phyloP scores from a whole-genome alignment of 2,888 invertebrate genomes.

The Nemoura dubitans region DNA sequence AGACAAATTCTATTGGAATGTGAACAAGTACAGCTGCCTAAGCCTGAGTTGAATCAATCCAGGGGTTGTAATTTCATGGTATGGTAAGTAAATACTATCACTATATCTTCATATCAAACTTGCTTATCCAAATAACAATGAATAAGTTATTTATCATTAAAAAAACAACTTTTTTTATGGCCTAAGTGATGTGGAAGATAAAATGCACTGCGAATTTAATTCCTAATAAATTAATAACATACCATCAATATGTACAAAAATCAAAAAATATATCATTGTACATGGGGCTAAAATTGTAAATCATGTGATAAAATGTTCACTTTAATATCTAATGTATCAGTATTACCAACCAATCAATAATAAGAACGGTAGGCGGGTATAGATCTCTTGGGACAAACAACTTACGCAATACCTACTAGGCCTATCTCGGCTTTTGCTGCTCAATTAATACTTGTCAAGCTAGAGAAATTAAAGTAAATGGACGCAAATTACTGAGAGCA shows the following conservation, averaged over 20 bases:
- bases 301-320: not conserved
- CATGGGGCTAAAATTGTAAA: not conserved
- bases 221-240: not conserved
- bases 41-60: not conserved
- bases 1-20: not conserved
- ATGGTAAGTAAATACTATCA: not conserved
- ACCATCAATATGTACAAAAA: not conserved
- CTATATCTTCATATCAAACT: too few relatives aligned
- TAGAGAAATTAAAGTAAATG: not conserved
- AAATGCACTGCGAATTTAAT: not conserved
- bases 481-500: conserved; percentile 12
- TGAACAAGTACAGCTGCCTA: not conserved
- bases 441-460: not conserved
- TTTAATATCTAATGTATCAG: not conserved
- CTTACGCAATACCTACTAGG: not conserved
- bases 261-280: too few relatives aligned
- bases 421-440: not conserved
- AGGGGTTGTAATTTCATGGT: not conserved
- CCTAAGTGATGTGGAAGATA: too few relatives aligned
- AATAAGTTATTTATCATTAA: not conserved
- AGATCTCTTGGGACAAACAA: too few relatives aligned
- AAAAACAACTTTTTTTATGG: not conserved
- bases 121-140: too few relatives aligned
- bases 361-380: too few relatives aligned
- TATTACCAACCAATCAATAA: too few relatives aligned